Evolutionary conservation across 2,888 invertebrate species (phyloP), one percentile per base, ranked within the genome.

Genomic region (Imbricaverruca yamaguchii): DNA sequence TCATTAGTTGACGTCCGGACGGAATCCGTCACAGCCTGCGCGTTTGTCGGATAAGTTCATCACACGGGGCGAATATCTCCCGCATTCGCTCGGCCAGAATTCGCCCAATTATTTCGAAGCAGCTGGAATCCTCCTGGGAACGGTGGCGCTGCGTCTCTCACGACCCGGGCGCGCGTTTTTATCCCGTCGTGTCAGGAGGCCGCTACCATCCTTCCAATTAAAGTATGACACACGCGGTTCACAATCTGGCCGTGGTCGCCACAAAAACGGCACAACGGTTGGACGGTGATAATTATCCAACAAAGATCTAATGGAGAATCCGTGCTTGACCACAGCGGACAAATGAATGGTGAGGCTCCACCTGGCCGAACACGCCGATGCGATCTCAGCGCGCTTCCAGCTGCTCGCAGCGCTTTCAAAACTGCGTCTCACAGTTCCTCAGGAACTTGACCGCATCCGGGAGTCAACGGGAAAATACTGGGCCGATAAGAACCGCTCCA

Each of bases 151-250:
- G 69, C 13, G 39, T 13, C 15, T 13, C 6, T 13, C 39, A 15
- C 7, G 39, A 25, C 74, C 55, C 15, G 11, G 74, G 21, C 10
- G 18, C 74, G 21, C 21, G 23, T 74, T 74, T 74, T 74, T 74
- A 74, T 74, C 74, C 21, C 18, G 8, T 6, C 9, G 18, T 21
- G 11, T 55, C 74, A 39, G 53, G 18, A 21, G 18, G 53, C 15
- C 74, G 74, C 74, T 74, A 74, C 74, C 74, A 53, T 21, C 15
- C 74, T 74, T n/a, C 74, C 74, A 74, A 74, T 74, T 74, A 74
- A 74, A 74, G 74, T 74, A 74, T 74, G 74, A 74, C 74, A 74
- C 74, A 74, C 18, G 21, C 55, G 74, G 74, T 15, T 21, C 74
- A 21, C 55, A 55, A 55, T 74, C 74, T 69, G 39, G 9, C 53